Evolutionary conservation across 2,888 invertebrate genomes (phyloP).

Genomic region (Platycheirus rosarum): DNA sequence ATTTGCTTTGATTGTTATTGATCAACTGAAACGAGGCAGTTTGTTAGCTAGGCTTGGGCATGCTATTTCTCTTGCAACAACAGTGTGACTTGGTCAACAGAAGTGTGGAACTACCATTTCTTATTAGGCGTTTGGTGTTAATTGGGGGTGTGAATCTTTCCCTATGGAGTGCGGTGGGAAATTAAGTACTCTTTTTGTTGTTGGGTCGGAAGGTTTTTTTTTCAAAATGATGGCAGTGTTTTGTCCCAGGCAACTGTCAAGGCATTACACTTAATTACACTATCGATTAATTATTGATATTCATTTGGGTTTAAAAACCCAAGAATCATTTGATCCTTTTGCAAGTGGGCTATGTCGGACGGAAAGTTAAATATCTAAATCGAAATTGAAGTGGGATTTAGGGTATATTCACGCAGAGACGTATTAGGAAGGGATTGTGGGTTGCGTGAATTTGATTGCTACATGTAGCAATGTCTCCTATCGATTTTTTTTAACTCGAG

Average conservation of each 20-base stretch:
- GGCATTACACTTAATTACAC: slow-evolving; percentile 61
- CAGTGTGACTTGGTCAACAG: slow-evolving; percentile 10
- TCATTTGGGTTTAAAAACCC: slow-evolving; percentile 16
- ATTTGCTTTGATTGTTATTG: slow-evolving; percentile 61
- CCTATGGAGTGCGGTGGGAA: neutral
- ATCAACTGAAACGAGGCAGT: slow-evolving; percentile 45
- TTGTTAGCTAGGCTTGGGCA: neutral
- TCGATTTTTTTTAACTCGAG: no score
- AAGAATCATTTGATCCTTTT: neutral
- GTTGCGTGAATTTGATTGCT: no score
- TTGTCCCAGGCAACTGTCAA: slow-evolving; percentile 21
- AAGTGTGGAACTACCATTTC: slow-evolving; percentile 17
- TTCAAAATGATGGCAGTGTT: neutral
- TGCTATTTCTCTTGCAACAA: neutral
- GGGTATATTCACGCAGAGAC: neutral
- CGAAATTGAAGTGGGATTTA: neutral
- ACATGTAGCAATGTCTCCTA: no score
- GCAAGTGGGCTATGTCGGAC: neutral
- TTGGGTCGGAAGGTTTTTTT: neutral
- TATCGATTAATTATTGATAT: slow-evolving; percentile 52
- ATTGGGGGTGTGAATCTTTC: neutral
- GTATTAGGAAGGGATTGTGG: no score
- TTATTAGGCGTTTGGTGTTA: neutral
- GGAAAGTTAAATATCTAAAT: neutral
- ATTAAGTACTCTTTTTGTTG: neutral